phyloP scores from a whole-genome alignment of 2,888 invertebrate species.

The Agrotis ipsilon region DNA sequence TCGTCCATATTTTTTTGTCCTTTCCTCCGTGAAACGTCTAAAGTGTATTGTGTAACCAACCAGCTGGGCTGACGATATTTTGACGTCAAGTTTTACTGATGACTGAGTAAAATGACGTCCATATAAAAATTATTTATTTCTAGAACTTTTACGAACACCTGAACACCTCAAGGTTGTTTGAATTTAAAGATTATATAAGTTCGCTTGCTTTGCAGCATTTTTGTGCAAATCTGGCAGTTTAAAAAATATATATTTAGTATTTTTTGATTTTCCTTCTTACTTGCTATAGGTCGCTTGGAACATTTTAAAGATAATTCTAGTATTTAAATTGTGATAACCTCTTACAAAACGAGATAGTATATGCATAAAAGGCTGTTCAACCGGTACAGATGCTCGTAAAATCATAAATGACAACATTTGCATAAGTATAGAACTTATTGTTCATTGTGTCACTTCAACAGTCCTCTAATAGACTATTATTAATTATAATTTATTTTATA shows the following conservation, averaged over 20 bases:
- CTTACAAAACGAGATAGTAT: neutral
- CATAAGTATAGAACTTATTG: conserved; percentile 8
- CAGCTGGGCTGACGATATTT: conserved; percentile 23
- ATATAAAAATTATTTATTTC: conserved; percentile 11
- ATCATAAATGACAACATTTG: neutral
- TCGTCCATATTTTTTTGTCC: conserved; percentile 10
- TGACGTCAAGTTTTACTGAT: conserved; percentile 17
- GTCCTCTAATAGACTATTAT: neutral
- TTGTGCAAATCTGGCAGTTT: neutral
- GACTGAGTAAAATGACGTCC: neutral
- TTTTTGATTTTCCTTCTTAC: neutral
- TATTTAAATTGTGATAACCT: neutral
- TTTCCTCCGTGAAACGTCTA: neutral
- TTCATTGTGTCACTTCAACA: conserved; percentile 1
- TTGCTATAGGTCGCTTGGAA: neutral
- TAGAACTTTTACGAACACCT: conserved; percentile 16
- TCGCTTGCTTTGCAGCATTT: conserved; percentile 2
- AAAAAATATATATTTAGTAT: conserved; percentile 6
- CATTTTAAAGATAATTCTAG: neutral
- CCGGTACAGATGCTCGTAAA: neutral
- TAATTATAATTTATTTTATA: no score
- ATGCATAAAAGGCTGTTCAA: neutral
- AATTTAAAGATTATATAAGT: conserved; percentile 16
- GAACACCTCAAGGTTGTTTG: conserved; percentile 22
- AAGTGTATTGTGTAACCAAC: conserved; percentile 27